These are phyloP conservation scores for Azorinus chamasolen DNA, from an alignment of 2,888 invertebrate genomes.

Conservation along the genomic window DNA sequence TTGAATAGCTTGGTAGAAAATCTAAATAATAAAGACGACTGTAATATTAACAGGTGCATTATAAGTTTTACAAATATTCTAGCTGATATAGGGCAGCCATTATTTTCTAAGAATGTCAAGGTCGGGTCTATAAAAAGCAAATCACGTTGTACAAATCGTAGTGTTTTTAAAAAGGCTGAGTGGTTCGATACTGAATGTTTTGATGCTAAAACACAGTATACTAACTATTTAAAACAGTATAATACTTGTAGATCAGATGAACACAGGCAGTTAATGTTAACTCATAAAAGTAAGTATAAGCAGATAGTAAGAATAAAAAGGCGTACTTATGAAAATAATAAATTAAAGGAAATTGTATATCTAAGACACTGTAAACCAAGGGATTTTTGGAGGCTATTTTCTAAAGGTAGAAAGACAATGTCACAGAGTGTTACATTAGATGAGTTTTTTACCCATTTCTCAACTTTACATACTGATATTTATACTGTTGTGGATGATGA, in stretches of 20 bases:
- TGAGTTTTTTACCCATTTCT: constrained; percentile 8
- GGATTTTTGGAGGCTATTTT: constrained; percentile 17
- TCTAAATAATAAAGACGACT: not conserved
- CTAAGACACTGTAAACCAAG: not conserved
- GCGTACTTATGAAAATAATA: not conserved
- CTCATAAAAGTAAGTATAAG: constrained; percentile 3
- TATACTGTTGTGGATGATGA: not conserved
- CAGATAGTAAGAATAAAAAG: constrained; percentile 3
- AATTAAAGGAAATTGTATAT: not conserved
- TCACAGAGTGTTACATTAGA: not conserved
- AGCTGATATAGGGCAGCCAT: not conserved
- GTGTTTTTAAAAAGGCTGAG: not conserved
- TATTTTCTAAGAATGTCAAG: constrained; percentile 20
- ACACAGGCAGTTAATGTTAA: not conserved
- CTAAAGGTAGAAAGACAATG: not conserved
- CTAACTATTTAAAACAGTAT: not conserved
- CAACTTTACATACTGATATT: constrained; percentile 1
- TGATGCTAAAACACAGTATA: constrained; percentile 1
- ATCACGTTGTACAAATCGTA: too few species aligned
- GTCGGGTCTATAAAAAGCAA: too few species aligned
- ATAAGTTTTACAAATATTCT: constrained; percentile 2
- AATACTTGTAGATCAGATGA: not conserved
- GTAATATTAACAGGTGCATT: not conserved
- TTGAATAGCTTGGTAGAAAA: constrained; percentile 6
- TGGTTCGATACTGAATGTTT: constrained; percentile 15